These are phyloP conservation scores for Mormyrops attenuatus DNA, from an alignment of 2,797 vertebrate genomes.

Conservation along the genomic window DNA sequence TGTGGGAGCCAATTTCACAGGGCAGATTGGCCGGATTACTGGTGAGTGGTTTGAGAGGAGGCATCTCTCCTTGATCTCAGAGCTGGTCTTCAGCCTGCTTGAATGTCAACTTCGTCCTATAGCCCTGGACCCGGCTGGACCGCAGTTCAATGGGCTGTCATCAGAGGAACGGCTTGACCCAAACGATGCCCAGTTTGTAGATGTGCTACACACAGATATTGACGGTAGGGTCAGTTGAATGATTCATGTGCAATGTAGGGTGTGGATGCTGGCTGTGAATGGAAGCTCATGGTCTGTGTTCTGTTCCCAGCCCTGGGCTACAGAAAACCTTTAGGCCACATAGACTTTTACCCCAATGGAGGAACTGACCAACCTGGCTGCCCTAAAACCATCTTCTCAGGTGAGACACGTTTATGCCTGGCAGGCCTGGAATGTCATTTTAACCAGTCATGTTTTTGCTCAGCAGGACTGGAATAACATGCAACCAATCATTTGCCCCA, in stretches of 20 bases:
- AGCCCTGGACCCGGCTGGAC: constrained; percentile 92
- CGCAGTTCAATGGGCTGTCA: constrained; percentile 59
- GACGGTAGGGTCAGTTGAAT: constrained; percentile 59
- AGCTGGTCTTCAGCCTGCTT: background rate
- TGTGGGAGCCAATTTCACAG: constrained; percentile 71
- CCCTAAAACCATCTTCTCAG: constrained; percentile 71
- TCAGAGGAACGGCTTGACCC: constrained; percentile 65
- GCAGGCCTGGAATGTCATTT: background rate
- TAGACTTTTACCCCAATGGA: constrained; percentile 92
- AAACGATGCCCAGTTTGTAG: constrained; percentile 82
- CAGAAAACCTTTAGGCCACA: constrained; percentile 75
- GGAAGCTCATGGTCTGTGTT: background rate
- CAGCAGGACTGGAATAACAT: background rate
- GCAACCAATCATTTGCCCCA: background rate
- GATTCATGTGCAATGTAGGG: background rate
- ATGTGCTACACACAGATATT: constrained; percentile 81
- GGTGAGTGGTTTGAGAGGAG: constrained; percentile 55
- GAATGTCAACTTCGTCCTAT: constrained; percentile 16
- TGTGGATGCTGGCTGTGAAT: background rate
- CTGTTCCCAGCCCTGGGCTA: constrained; percentile 73
- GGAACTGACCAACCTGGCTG: constrained; percentile 87
- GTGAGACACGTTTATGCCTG: constrained; percentile 50
- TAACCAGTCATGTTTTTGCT: background rate
- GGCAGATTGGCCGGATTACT: constrained; percentile 84
- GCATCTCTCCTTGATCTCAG: background rate